phyloP scores from a whole-genome alignment of 2,888 invertebrate genomes.

The Rhamnusium bicolor region DNA sequence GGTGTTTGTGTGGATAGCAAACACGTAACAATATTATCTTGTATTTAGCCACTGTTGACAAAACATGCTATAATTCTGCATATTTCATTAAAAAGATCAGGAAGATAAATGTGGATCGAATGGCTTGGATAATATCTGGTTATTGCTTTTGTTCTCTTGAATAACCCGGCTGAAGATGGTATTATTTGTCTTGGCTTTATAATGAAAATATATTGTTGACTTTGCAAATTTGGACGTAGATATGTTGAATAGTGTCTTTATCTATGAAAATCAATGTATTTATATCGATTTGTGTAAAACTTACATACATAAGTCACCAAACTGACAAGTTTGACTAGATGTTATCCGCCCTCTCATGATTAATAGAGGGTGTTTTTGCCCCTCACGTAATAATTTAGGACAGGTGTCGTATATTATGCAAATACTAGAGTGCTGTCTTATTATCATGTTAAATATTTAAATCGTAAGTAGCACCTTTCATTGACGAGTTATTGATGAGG shows the following conservation, averaged over 20 bases:
- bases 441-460: conserved; percentile 71
- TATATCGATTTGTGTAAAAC: conserved; percentile 26
- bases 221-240: not conserved
- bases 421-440: conserved; percentile 66
- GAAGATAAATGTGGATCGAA: no score
- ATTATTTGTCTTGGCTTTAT: not conserved
- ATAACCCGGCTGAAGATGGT: not conserved
- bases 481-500: conserved; percentile 64
- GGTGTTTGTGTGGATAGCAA: no score
- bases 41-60: no score
- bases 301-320: conserved; percentile 38
- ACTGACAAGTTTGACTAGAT: conserved; percentile 37
- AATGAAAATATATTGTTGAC: not conserved
- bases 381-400: conserved; percentile 52
- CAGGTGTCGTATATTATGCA: conserved; percentile 69
- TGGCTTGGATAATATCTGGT: no score
- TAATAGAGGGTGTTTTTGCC: conserved; percentile 47
- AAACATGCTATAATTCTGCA: no score
- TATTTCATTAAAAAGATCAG: no score
- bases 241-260: not conserved
- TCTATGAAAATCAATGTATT: conserved; percentile 14
- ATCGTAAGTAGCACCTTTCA: conserved; percentile 71
- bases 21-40: no score
- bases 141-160: no score
- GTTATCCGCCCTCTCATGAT: conserved; percentile 43